These are phyloP conservation scores for Mionectes olivaceus DNA, from an alignment of 2,797 vertebrate species.

Conservation along the genomic window DNA sequence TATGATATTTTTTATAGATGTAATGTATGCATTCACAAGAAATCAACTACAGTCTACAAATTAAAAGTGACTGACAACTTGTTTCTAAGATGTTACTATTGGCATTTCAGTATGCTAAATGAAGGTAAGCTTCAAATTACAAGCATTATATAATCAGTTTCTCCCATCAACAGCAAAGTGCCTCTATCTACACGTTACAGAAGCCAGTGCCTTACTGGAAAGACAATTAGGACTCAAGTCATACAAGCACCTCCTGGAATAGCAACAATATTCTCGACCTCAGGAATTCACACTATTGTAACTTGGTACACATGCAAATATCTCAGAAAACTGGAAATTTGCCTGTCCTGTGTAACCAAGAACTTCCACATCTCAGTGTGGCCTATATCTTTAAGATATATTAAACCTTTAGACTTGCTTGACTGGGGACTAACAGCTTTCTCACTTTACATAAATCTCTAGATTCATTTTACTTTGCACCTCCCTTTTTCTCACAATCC, in stretches of 20 bases:
- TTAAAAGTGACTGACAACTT: slow-evolving; percentile 61
- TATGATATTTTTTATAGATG: slow-evolving; percentile 39
- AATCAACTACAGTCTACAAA: slow-evolving; percentile 62
- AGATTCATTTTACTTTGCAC: not conserved
- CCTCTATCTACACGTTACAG: not conserved
- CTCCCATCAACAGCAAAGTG: not conserved
- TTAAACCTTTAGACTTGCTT: not conserved
- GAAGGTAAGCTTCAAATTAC: slow-evolving; percentile 49
- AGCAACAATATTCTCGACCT: not conserved
- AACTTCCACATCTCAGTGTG: not conserved
- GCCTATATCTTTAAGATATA: not conserved
- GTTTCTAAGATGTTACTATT: slow-evolving; percentile 41
- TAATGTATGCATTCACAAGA: slow-evolving; percentile 51
- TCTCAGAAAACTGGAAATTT: not conserved
- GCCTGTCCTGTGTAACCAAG: not conserved
- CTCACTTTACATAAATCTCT: not conserved
- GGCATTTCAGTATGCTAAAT: slow-evolving; percentile 30
- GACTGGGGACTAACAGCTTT: not conserved
- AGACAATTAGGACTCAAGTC: not conserved
- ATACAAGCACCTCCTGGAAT: not conserved
- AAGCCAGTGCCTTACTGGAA: slow-evolving; percentile 14
- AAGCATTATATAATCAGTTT: not conserved
- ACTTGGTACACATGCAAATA: not conserved
- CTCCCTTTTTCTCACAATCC: not conserved
- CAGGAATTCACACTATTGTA: not conserved